phyloP scores from a whole-genome alignment of 2,113 vertebrate genomes.

The Pygoscelis antarcticus region DNA sequence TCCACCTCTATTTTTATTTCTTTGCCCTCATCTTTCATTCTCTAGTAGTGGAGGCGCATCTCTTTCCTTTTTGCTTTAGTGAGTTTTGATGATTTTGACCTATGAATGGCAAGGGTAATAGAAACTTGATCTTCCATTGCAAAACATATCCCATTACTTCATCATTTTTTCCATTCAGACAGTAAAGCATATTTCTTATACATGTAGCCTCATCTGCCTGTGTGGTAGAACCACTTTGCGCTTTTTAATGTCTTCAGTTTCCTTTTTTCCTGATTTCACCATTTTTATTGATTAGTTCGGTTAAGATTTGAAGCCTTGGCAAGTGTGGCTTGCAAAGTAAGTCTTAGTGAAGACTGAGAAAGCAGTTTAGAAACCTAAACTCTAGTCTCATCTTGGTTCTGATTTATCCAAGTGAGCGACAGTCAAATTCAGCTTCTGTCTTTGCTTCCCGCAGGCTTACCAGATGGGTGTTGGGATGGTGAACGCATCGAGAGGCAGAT shows the following conservation, averaged over 20 bases:
- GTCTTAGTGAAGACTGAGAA: background rate
- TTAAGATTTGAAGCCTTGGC: background rate
- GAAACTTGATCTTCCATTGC: background rate
- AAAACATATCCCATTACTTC: background rate
- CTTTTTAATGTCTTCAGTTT: background rate
- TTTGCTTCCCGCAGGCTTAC: background rate
- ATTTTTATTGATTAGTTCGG: background rate
- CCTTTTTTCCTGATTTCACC: background rate
- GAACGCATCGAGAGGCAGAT: background rate
- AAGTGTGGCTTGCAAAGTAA: background rate
- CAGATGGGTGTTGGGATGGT: background rate
- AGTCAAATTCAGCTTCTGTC: background rate
- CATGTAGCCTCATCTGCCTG: background rate
- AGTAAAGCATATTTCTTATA: background rate
- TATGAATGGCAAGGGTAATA: background rate
- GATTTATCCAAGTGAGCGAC: background rate
- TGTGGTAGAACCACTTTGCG: background rate
- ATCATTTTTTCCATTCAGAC: background rate
- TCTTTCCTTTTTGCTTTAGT: background rate
- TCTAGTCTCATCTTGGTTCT: background rate
- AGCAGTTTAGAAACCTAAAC: background rate
- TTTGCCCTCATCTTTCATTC: background rate
- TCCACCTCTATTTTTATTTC: background rate
- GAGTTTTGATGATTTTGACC: background rate
- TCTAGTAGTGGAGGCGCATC: background rate